A percentile compares a stretch with the other conserved stretches of the same genome.
Conservation (phyloP, 37 sponge, comb jelly and placozoan genomes). For the Hexactinellida sp. region DNA sequence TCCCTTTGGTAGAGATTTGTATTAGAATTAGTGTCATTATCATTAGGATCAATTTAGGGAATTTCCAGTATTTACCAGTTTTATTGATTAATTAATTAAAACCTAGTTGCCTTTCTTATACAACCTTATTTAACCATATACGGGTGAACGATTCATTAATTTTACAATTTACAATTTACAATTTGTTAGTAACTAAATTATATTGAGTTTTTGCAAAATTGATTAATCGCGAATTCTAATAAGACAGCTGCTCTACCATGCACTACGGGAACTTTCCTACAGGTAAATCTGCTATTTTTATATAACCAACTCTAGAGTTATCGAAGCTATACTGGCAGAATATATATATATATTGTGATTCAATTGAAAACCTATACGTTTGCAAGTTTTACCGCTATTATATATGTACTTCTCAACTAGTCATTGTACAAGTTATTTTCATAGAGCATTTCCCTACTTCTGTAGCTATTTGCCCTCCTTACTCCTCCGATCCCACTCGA, state of each 20-base stretch:
- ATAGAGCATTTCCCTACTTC: neutral
- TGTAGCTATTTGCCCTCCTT: neutral
- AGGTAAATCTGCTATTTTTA: neutral
- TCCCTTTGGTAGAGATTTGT: no score
- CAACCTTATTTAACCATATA: no score
- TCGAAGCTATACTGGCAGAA: neutral
- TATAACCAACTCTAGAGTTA: neutral
- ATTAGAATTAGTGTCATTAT: no score
- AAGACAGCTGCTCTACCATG: no score
- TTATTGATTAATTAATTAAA: no score
- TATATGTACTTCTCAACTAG: neutral
- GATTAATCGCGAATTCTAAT: neutral
- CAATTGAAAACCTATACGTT: neutral
- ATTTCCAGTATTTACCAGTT: no score
- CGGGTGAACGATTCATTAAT: no score
- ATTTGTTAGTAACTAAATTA: neutral
- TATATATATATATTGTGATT: slow-evolving; percentile 10
- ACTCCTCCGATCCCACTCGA: neutral
- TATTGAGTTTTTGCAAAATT: neutral
- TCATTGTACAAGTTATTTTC: neutral
- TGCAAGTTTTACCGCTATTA: neutral
- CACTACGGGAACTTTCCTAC: no score
- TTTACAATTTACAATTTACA: no score
- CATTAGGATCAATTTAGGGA: no score
- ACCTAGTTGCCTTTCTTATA: no score